Evolutionary conservation across 2,797 vertebrate genomes (phyloP), one percentile per base, ranked within the genome.

Genomic region (Pangasius krempfi): DNA sequence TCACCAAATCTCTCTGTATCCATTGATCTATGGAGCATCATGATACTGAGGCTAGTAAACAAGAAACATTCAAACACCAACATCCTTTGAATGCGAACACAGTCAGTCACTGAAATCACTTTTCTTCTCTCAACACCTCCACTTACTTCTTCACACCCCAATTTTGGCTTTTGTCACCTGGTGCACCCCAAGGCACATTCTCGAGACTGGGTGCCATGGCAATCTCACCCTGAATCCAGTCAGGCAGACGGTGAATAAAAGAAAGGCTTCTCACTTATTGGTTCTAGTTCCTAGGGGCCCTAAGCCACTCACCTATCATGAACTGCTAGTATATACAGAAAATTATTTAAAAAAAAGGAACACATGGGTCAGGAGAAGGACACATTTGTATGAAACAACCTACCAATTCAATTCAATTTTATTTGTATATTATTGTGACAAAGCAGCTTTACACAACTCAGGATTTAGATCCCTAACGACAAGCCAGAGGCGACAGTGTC

Each of bases 131-230:
- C 58, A 88, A 89, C 90, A 92, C 89, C 85, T 91, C 82, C 81
- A 80, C 56, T 68, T 5, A 37, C 54, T 86, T 79, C 27, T 82
- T 91, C 86, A 87, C 89, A 91, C 88, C 25, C 70, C 50, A 66
- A 86, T 79, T 89, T 92, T 92, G 91, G 60, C 54, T 91, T 85
- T 92, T 90, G 56, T 86, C 93, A 87, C 56, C 91, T 92, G 88
- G 83, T 54, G 76, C 88, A 92, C 90, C 88, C 84, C 75, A 92
- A 89, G 44, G 88, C 89, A 91, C 90, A 92, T 91, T 93, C 92
- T 91, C 75, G 82, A 91, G 90, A 90, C 88, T 88, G 91, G 86
- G 92, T 94, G 88, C 93, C 89, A 95, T 95, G 92, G 92, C 92
- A 96, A 95, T 93, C 33, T 90, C 52, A 72, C 79, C 82, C 79